Conservation (phyloP, 1,140 invertebrate species). For the Pseudomyrmex cubaensis region DNA sequence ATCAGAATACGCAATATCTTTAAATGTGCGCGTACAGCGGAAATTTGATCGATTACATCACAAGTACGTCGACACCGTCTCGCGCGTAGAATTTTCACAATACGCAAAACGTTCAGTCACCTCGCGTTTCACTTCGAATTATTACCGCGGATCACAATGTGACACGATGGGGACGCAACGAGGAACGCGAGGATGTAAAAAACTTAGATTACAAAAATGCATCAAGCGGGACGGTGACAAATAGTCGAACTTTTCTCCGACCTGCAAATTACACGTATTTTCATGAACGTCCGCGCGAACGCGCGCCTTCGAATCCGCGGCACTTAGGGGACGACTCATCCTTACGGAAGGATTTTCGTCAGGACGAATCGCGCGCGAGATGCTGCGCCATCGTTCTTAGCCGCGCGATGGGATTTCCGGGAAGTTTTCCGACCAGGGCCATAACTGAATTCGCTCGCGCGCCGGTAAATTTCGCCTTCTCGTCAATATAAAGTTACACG, state of each 20-base stretch:
- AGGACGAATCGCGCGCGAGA: conserved; percentile 33
- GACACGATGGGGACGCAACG: background rate
- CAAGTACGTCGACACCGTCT: background rate
- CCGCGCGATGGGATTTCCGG: conserved; percentile 36
- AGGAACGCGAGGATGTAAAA: conserved; percentile 22
- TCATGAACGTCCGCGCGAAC: conserved; percentile 24
- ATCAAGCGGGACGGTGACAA: conserved; percentile 50
- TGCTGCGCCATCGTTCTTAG: conserved; percentile 35
- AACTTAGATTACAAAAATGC: conserved; percentile 59
- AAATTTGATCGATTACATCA: conserved; percentile 13
- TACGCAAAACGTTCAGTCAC: conserved; percentile 30
- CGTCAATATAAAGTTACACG: conserved; percentile 10
- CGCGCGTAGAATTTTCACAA: conserved; percentile 3
- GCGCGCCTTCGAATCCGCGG: conserved; percentile 10
- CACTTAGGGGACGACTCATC: conserved; percentile 45
- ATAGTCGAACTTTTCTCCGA: conserved; percentile 48
- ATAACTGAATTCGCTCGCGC: conserved; percentile 42
- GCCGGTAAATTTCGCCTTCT: conserved; percentile 33
- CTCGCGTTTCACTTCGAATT: background rate
- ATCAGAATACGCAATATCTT: conserved; percentile 11
- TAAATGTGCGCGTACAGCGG: background rate
- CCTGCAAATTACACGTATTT: conserved; percentile 56
- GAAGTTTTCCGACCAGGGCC: conserved; percentile 33
- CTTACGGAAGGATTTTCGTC: conserved; percentile 52
- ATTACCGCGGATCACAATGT: conserved; percentile 28